phyloP scores from a whole-genome alignment of 2,797 vertebrate species.

The Sardinella longiceps region DNA sequence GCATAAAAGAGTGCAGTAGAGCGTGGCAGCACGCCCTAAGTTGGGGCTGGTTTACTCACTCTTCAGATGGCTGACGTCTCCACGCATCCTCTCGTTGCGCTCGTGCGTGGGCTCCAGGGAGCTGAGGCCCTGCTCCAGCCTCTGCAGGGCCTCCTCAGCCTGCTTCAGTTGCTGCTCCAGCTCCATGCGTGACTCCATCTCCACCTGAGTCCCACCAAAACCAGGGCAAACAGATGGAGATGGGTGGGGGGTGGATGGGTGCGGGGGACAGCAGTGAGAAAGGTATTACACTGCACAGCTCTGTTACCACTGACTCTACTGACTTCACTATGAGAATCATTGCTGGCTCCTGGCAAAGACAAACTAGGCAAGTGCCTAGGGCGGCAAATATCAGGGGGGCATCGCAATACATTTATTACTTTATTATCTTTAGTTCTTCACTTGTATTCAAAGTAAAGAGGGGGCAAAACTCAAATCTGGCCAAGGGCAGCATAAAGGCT shows the following conservation, averaged over 20 bases:
- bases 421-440: no score
- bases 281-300: background rate
- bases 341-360: no score
- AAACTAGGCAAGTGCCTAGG: no score
- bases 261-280: background rate
- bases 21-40: background rate
- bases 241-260: no score
- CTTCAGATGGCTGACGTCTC: constrained; percentile 90
- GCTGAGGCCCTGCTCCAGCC: constrained; percentile 89
- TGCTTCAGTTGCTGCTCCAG: constrained; percentile 86
- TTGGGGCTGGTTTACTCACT: constrained; percentile 76
- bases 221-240: background rate
- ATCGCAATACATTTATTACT: no score
- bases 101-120: constrained; percentile 85
- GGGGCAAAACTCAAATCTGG: no score
- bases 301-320: no score
- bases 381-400: no score
- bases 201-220: constrained; percentile 72
- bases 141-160: constrained; percentile 87
- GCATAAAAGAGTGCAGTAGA: background rate
- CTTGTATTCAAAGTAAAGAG: no score
- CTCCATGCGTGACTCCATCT: constrained; percentile 89
- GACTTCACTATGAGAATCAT: no score
- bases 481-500: no score
- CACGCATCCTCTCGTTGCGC: constrained; percentile 92